These are phyloP conservation scores for Odontothrips loti DNA, from an alignment of 2,888 invertebrate genomes.

Conservation along the genomic window DNA sequence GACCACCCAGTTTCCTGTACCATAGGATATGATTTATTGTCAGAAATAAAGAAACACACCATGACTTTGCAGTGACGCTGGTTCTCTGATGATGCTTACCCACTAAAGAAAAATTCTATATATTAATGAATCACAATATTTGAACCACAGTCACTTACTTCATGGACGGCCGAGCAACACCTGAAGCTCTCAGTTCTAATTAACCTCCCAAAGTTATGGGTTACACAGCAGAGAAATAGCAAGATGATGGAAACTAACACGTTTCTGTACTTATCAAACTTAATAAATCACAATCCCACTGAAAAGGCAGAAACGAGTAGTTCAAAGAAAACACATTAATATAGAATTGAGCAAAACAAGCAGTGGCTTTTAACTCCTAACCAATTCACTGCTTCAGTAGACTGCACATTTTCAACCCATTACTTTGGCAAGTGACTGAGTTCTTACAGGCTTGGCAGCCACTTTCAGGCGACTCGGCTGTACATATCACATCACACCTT, in stretches of 20 bases:
- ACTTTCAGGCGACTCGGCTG: slow-evolving; percentile 2
- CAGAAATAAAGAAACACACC: background rate
- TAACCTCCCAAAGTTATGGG: slow-evolving; percentile 14
- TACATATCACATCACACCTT: slow-evolving; percentile 16
- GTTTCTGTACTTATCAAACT: background rate
- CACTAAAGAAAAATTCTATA: slow-evolving; percentile 25
- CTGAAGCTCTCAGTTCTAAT: slow-evolving; percentile 15
- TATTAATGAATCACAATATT: slow-evolving; percentile 27
- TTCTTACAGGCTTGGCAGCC: background rate
- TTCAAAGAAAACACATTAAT: background rate
- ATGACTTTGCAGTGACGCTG: slow-evolving; percentile 19
- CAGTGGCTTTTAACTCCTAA: background rate
- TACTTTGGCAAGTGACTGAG: slow-evolving; percentile 17
- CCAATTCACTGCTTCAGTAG: background rate
- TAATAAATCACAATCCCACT: background rate
- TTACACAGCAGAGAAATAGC: background rate
- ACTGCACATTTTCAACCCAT: slow-evolving; percentile 3
- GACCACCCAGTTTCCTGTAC: background rate
- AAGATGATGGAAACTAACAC: slow-evolving; percentile 4
- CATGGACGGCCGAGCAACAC: slow-evolving; percentile 22
- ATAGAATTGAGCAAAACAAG: slow-evolving; percentile 23
- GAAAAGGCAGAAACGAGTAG: slow-evolving; percentile 5
- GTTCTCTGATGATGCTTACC: slow-evolving; percentile 24
- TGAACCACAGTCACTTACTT: slow-evolving; percentile 26
- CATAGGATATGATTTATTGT: slow-evolving; percentile 19